Evolutionary conservation across 1,140 invertebrate species (phyloP).

Genomic region (Aphis gossypii): DNA sequence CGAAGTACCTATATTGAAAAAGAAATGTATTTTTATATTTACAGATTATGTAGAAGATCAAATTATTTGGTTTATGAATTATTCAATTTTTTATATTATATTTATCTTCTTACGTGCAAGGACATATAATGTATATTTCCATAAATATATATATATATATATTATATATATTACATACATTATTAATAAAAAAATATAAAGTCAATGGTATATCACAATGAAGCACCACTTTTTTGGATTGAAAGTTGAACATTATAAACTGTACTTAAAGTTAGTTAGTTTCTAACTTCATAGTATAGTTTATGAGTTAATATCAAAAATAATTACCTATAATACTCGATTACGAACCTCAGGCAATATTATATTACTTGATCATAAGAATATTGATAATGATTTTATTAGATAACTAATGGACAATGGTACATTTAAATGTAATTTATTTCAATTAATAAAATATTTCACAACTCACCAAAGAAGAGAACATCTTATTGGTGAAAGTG

Average conservation of each 20-base stretch:
- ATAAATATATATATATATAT: background rate
- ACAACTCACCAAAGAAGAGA: too few relatives aligned
- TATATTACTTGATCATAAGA: background rate
- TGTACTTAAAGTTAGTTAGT: background rate
- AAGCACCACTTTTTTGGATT: background rate
- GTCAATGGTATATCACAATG: background rate
- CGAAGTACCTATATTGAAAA: background rate
- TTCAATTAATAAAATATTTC: too few relatives aligned
- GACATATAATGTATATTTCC: background rate
- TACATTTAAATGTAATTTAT: too few relatives aligned
- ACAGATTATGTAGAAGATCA: background rate
- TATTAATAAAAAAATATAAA: background rate
- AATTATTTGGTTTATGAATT: slow-evolving; percentile 14
- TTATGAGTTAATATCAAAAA: background rate
- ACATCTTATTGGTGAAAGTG: too few relatives aligned
- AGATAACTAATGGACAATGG: too few relatives aligned
- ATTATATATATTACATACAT: background rate
- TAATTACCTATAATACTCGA: background rate
- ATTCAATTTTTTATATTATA: slow-evolving; percentile 10
- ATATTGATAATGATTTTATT: too few relatives aligned
- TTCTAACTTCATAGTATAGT: background rate
- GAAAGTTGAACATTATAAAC: background rate
- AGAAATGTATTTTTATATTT: background rate
- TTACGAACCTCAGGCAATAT: background rate
- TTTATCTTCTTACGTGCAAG: background rate